Evolutionary conservation across 2,113 vertebrate species (phyloP).

Genomic region (Callospermophilus lateralis): DNA sequence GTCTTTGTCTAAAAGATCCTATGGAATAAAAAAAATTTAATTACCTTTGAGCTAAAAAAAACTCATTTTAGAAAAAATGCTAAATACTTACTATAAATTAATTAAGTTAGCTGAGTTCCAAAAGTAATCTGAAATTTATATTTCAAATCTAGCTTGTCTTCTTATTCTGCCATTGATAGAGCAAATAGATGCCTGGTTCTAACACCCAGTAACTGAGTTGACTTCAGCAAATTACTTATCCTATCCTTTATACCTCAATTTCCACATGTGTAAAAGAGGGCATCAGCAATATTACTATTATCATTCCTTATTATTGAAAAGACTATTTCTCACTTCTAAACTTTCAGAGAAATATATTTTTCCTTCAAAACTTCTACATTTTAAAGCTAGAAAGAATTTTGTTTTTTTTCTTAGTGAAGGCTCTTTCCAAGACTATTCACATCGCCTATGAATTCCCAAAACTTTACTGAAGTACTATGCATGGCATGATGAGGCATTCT

Average conservation of each 20-base stretch:
- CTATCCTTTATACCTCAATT: background rate
- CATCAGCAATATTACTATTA: background rate
- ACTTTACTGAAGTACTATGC: background rate
- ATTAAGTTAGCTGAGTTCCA: background rate
- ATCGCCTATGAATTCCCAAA: background rate
- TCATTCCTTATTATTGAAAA: background rate
- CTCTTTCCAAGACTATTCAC: conserved; percentile 20
- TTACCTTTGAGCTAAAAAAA: background rate
- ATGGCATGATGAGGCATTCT: background rate
- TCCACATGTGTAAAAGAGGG: background rate
- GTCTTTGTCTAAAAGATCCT: background rate
- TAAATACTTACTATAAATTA: background rate
- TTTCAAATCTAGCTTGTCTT: conserved; percentile 12
- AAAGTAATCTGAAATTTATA: background rate
- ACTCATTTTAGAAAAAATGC: background rate
- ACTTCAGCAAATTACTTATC: background rate
- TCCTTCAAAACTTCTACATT: conserved; percentile 23
- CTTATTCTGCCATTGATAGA: background rate
- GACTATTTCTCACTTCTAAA: conserved; percentile 25
- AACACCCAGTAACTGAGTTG: background rate
- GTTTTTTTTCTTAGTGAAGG: background rate
- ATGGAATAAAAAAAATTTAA: background rate
- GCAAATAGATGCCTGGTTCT: background rate
- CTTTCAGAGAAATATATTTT: conserved; percentile 7
- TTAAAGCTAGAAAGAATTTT: conserved; percentile 25